These are phyloP conservation scores for Halichoeres trimaculatus DNA, from an alignment of 2,113 vertebrate species.

Conservation along the genomic window DNA sequence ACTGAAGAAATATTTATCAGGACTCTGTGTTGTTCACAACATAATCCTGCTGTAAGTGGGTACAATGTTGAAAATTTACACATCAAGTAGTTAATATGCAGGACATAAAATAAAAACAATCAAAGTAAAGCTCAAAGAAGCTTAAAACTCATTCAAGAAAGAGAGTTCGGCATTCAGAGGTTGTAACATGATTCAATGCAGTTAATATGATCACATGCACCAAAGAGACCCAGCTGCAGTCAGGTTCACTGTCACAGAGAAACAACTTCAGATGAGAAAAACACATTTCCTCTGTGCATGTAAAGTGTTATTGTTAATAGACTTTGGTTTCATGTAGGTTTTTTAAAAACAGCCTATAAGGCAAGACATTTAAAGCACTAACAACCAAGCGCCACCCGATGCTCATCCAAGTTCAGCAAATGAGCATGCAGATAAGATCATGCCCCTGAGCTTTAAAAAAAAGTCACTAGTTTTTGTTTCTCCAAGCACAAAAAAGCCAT, in stretches of 20 bases:
- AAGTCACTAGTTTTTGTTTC: background rate
- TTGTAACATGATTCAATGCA: background rate
- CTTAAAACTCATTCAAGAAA: background rate
- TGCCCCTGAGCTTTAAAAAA: background rate
- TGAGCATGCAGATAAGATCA: constrained; percentile 15
- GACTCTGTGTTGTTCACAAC: background rate
- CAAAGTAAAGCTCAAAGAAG: background rate
- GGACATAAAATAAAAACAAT: background rate
- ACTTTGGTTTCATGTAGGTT: background rate
- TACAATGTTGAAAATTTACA: background rate
- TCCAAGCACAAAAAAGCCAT: constrained; percentile 30
- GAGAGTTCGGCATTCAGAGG: background rate
- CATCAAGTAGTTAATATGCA: background rate
- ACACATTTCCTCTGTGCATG: background rate
- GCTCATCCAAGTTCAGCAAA: background rate
- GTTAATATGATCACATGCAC: constrained; percentile 5
- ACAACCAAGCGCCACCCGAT: background rate
- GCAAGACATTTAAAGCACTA: constrained; percentile 24
- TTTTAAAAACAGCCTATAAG: background rate
- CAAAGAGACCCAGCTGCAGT: background rate
- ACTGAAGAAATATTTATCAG: constrained; percentile 5
- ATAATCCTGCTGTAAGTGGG: background rate
- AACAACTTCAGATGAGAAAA: background rate
- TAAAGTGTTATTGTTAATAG: background rate
- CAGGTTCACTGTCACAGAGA: background rate